phyloP scores from a whole-genome alignment of 2,888 invertebrate genomes.

The Drosophila cracens region DNA sequence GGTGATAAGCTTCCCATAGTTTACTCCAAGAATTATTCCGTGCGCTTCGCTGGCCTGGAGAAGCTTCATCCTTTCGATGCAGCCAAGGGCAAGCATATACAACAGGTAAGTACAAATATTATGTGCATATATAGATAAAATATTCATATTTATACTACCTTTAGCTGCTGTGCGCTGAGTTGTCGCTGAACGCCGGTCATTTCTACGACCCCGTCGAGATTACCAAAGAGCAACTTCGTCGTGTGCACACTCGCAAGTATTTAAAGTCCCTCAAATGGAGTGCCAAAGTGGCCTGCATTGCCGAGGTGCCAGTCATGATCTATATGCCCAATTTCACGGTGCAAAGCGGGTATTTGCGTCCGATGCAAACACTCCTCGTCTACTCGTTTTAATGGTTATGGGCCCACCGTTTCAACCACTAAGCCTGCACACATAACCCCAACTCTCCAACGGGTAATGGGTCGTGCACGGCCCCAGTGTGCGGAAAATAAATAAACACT shows the following conservation, averaged over 20 bases:
- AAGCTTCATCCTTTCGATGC: conserved; percentile 95
- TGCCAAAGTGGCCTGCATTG: conserved; percentile 91
- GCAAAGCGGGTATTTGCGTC: conserved; percentile 90
- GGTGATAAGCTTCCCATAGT: conserved; percentile 89
- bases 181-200: conserved; percentile 87
- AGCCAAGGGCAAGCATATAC: conserved; percentile 93
- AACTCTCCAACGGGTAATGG: too few relatives aligned
- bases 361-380: too few relatives aligned
- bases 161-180: conserved; percentile 86
- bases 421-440: too few relatives aligned
- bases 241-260: conserved; percentile 91
- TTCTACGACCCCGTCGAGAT: conserved; percentile 90
- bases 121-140: background rate
- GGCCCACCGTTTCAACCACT: too few relatives aligned
- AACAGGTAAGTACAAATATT: conserved; percentile 84
- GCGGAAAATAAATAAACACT: too few relatives aligned
- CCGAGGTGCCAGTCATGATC: conserved; percentile 91
- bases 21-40: conserved; percentile 92
- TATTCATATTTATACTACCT: conserved; percentile 43
- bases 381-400: too few relatives aligned
- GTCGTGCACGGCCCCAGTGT: too few relatives aligned
- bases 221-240: conserved; percentile 89
- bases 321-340: conserved; percentile 91
- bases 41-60: conserved; percentile 92
- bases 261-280: conserved; percentile 91